phyloP scores from a whole-genome alignment of 2,113 vertebrate species.

The Paradoxurus hermaphroditus region DNA sequence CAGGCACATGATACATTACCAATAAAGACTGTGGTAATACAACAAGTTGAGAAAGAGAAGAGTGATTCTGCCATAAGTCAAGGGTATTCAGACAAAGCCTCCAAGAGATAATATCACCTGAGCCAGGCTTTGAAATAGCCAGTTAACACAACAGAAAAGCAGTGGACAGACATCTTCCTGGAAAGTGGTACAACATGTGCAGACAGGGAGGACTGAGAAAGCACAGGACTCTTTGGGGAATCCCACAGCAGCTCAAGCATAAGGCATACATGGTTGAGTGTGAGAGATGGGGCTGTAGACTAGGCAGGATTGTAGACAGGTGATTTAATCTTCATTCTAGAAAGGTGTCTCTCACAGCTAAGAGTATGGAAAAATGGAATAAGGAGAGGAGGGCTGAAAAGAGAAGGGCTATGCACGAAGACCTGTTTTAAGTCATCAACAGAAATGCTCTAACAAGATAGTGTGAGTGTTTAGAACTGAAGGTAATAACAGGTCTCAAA shows the following conservation, averaged over 20 bases:
- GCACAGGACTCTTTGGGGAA: neutral
- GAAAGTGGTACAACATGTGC: neutral
- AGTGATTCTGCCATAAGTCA: neutral
- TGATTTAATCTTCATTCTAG: neutral
- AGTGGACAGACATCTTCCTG: neutral
- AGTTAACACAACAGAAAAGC: neutral
- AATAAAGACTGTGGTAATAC: neutral
- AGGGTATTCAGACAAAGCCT: neutral
- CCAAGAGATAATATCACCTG: neutral
- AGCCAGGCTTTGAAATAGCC: neutral
- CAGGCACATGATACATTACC: neutral
- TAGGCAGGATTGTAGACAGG: neutral
- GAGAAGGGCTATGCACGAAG: fast-evolving
- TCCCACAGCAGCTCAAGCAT: neutral
- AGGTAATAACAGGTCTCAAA: neutral
- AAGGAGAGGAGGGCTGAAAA: neutral
- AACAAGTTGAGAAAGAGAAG: neutral
- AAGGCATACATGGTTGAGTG: too few relatives aligned
- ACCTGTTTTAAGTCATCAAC: neutral
- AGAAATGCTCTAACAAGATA: neutral
- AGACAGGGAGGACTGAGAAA: neutral
- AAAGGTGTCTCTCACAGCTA: neutral
- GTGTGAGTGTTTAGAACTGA: too few relatives aligned
- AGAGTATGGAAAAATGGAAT: neutral
- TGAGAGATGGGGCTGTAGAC: neutral